Evolutionary conservation across 2,888 invertebrate species (phyloP).

Genomic region (Epsilonema sp.): DNA sequence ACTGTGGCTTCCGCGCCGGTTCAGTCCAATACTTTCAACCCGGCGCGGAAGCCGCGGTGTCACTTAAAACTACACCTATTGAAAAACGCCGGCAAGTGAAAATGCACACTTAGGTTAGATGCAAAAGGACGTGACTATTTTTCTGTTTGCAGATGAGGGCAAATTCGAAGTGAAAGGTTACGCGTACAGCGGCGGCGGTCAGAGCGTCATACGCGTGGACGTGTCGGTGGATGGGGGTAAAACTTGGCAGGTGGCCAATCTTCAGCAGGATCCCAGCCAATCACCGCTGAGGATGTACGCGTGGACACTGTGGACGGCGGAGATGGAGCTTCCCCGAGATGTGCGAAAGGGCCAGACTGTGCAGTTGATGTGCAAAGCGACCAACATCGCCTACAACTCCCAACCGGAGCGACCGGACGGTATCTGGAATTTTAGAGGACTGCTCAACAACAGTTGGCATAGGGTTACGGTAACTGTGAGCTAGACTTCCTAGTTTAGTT

Average conservation of each 20-base stretch:
- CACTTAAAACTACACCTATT: too few species aligned
- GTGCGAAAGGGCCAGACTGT: conserved; percentile 10
- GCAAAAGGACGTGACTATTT: background rate
- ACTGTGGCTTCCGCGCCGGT: background rate
- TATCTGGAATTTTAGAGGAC: conserved; percentile 85
- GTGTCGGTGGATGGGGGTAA: conserved; percentile 60
- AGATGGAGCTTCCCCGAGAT: background rate
- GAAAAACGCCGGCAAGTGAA: too few species aligned
- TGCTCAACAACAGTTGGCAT: conserved; percentile 79
- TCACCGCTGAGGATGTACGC: conserved; percentile 11
- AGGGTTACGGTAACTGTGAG: too few species aligned
- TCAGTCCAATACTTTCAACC: background rate
- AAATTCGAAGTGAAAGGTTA: conserved; percentile 34
- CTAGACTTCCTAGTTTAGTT: too few species aligned
- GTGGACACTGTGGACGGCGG: background rate
- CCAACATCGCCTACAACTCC: conserved; percentile 55
- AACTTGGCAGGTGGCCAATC: conserved; percentile 54
- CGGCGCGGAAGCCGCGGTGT: too few species aligned
- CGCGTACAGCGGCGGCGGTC: conserved; percentile 69
- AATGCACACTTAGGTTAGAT: too few species aligned
- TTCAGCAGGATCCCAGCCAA: conserved; percentile 26
- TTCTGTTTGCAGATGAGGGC: conserved; percentile 13
- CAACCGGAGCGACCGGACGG: conserved; percentile 72
- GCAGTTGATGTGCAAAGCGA: conserved; percentile 61
- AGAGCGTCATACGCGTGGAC: conserved; percentile 69